Evolutionary conservation across 2,888 invertebrate genomes (phyloP).

Genomic region (Orgyia antiqua): DNA sequence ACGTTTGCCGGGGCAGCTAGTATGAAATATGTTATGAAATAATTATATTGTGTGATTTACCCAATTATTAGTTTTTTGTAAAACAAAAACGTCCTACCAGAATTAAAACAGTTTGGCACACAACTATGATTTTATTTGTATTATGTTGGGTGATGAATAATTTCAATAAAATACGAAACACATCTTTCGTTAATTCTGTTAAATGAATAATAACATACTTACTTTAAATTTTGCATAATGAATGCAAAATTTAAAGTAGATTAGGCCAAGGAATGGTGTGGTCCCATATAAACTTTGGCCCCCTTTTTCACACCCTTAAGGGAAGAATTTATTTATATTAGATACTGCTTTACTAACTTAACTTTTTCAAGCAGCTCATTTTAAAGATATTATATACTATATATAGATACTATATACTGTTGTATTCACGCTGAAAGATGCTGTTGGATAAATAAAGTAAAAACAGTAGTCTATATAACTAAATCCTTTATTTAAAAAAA

Average conservation of each 20-base stretch:
- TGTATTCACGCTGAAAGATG: conserved; percentile 1
- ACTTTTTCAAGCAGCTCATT: conserved; percentile 1
- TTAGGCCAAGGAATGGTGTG: not conserved
- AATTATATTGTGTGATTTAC: not conserved
- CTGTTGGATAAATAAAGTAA: conserved; percentile 1
- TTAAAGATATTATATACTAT: conserved; percentile 1
- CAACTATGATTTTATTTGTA: not conserved
- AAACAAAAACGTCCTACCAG: not conserved
- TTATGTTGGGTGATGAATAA: not conserved
- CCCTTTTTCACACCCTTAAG: not conserved
- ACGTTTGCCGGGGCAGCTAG: no score
- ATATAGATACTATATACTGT: no score
- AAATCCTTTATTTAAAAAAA: no score
- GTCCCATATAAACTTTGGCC: no score
- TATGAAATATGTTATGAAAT: not conserved
- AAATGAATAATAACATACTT: conserved; percentile 2
- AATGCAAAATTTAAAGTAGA: not conserved
- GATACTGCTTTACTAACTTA: not conserved
- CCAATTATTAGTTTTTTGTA: conserved; percentile 1
- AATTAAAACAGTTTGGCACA: not conserved
- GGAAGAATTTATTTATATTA: not conserved
- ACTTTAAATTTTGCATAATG: not conserved
- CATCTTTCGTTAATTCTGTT: not conserved
- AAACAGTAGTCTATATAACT: no score
- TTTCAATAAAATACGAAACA: not conserved